phyloP scores from a whole-genome alignment of 2,113 vertebrate species.

The Oxyruncus cristatus region DNA sequence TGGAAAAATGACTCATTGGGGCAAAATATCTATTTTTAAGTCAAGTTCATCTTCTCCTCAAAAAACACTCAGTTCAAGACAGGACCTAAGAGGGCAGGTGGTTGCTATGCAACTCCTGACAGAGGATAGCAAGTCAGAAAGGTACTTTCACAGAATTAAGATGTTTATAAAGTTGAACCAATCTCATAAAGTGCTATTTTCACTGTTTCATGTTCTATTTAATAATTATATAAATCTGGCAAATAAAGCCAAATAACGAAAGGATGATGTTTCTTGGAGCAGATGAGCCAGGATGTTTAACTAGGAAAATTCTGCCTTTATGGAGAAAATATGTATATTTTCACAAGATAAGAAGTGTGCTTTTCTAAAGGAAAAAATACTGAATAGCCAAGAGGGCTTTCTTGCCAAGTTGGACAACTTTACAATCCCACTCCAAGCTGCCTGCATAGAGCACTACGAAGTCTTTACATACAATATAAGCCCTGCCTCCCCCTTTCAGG shows the following conservation, averaged over 20 bases:
- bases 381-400: not conserved
- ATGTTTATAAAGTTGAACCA: not conserved
- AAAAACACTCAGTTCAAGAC: not conserved
- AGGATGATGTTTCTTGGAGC: not conserved
- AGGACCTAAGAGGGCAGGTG: slow-evolving; percentile 24
- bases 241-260: not conserved
- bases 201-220: not conserved
- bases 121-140: not conserved
- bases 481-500: not conserved
- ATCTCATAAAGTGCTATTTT: not conserved
- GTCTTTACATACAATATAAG: not conserved
- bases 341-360: slow-evolving; percentile 40
- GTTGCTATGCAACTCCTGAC: slow-evolving; percentile 29
- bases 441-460: not conserved
- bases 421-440: not conserved
- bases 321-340: slow-evolving; percentile 36
- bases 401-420: not conserved
- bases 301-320: slow-evolving; percentile 5
- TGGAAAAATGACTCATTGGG: slow-evolving; percentile 11
- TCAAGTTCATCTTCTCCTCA: not conserved
- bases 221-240: slow-evolving; percentile 10
- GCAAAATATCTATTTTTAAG: slow-evolving; percentile 45
- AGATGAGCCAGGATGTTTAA: slow-evolving; percentile 33
- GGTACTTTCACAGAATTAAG: not conserved
- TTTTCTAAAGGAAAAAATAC: slow-evolving; percentile 29